These are phyloP conservation scores for Stratiomys singularior DNA, from an alignment of 2,888 invertebrate genomes.

Conservation along the genomic window DNA sequence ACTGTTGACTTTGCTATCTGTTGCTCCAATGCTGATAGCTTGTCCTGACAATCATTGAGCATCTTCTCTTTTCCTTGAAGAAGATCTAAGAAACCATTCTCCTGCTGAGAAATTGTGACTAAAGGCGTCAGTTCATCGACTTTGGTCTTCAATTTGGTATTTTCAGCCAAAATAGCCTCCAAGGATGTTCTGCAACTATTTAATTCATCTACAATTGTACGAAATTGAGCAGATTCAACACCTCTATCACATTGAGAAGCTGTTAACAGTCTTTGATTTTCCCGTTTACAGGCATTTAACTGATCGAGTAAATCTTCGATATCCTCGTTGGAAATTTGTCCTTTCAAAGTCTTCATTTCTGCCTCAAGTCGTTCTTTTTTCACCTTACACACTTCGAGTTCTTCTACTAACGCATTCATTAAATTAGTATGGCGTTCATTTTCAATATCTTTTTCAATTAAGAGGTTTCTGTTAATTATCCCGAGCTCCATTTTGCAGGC, in stretches of 20 bases:
- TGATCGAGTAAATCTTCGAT: constrained; percentile 12
- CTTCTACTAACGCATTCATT: not conserved
- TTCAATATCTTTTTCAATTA: constrained; percentile 8
- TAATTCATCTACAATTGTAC: constrained; percentile 12
- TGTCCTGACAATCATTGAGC: not conserved
- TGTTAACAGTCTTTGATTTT: constrained; percentile 5
- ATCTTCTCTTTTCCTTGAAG: constrained; percentile 3
- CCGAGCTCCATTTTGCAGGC: constrained; percentile 20
- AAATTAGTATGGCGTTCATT: not conserved
- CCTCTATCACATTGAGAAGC: not conserved
- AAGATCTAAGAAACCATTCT: not conserved
- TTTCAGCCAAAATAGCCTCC: not conserved
- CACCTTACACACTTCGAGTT: constrained; percentile 6
- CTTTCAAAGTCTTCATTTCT: not conserved
- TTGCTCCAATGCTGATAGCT: not conserved
- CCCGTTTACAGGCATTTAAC: constrained; percentile 42
- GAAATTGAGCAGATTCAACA: not conserved
- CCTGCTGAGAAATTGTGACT: not conserved
- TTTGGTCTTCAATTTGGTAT: not conserved
- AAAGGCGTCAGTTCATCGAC: not conserved
- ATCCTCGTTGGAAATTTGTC: constrained; percentile 24
- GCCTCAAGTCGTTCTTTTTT: not conserved
- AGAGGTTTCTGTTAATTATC: not conserved
- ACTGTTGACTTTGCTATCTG: not conserved
- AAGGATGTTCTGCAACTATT: not conserved